Percentiles rank a stretch among this genome's conserved stretches.
phyloP scores from a whole-genome alignment of 1,140 invertebrate species.

The Lucilia cuprina region DNA sequence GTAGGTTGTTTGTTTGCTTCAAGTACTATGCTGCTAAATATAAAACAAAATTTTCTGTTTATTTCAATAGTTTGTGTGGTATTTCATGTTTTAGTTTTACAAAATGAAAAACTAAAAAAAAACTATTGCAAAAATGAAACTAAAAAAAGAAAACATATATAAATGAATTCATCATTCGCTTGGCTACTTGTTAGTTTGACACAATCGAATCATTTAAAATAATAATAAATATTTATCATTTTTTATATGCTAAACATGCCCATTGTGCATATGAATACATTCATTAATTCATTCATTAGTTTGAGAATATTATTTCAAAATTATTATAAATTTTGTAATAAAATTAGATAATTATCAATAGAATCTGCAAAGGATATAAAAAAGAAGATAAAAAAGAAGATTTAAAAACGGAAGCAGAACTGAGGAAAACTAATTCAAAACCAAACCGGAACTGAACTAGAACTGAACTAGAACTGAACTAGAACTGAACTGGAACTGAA shows the following conservation, averaged over 20 bases:
- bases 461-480: no score
- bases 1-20: background rate
- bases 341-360: no score
- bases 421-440: no score
- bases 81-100: background rate
- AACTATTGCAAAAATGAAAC: background rate
- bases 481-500: no score
- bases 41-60: background rate
- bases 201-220: background rate
- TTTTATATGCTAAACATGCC: background rate
- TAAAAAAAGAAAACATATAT: background rate
- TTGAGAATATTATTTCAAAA: background rate
- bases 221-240: slow-evolving; percentile 7
- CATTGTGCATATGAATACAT: background rate
- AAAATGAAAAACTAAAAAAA: background rate
- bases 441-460: no score
- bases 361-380: no score
- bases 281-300: background rate
- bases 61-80: background rate
- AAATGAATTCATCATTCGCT: background rate
- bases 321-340: no score
- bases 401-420: no score
- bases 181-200: background rate
- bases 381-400: no score
- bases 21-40: background rate